Base-by-base conservation (phyloP, 1,140 invertebrate genomes). In the Bombus sibiricus region DNA sequence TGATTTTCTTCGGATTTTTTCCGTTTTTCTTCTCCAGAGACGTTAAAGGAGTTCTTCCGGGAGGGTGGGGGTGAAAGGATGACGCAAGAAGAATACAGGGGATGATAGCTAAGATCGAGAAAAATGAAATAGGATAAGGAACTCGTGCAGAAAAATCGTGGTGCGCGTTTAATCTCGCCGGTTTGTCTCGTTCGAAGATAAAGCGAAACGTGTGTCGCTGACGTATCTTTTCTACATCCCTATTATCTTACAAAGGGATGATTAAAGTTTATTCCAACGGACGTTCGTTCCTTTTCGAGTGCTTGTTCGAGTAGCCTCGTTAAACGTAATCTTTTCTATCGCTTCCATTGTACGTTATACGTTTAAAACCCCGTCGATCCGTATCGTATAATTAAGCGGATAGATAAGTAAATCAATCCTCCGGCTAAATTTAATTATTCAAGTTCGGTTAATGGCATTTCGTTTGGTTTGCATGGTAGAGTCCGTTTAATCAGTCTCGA, bases 181-280 rank as follows among this genome's bases (percentile, higher is more conserved):
- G 18, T 47, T 77, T 53, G 53, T 72, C 47, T 72, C 68, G 53
- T 22, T n/a, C 18, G 13, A 2, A 15, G 47, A 53, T 59, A 10
- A 25, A 10, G 28, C 10, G 47, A 53, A 53, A 53, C 28, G 34
- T 41, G 18, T 75, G 25, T 47, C 39, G 68, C 47, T 37, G 53
- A 32, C 83, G 83, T 53, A 62, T 68, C 83, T 41, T 53, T 68
- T 73, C 34, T 66, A 47, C 57, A 34, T 79, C 53, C 69, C 71
- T 41, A 85, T 75, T 88, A 85, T 77, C 73, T 76, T 32, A 79
- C 82, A 84, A 87, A 87, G 73, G 53, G 73, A 76, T 64, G 81
- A 83, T 86, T 76, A 85, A 85, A 81, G 41, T 66, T 57, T 37
- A 5, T 71, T 39, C 25, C 82, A n/a, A n/a, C 59, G 86, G 85